phyloP scores from a whole-genome alignment of 64 coral and sea anemone genomes.

The Montipora capricornis region DNA sequence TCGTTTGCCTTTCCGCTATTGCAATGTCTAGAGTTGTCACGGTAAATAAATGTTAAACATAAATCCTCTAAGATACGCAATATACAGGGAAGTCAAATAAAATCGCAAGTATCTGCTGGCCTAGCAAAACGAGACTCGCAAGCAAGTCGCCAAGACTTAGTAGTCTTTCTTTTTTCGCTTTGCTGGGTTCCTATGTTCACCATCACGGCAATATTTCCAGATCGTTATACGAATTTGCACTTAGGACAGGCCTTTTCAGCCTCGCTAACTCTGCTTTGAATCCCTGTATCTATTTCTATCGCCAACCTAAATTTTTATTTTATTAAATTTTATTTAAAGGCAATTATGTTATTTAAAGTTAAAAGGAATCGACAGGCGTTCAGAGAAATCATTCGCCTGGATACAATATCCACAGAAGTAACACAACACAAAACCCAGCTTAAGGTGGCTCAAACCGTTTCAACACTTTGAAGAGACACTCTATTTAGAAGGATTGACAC shows the following conservation, averaged over 20 bases:
- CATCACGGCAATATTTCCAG: background rate
- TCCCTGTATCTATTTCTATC: slow-evolving; percentile 19
- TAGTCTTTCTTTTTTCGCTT: slow-evolving; percentile 2
- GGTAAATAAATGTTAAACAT: background rate
- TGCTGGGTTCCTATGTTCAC: slow-evolving; percentile 3
- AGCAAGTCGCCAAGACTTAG: slow-evolving; percentile 18
- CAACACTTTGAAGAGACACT: too few species aligned
- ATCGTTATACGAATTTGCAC: background rate
- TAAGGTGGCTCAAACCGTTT: too few species aligned
- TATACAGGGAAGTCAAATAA: background rate
- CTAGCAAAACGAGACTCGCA: background rate
- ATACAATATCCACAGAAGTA: background rate
- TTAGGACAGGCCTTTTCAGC: background rate
- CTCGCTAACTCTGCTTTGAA: slow-evolving; percentile 20
- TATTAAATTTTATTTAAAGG: too few species aligned
- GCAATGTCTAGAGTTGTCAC: background rate
- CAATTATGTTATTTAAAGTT: too few species aligned
- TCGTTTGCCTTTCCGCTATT: background rate
- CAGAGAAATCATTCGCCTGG: background rate
- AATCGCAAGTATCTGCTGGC: background rate
- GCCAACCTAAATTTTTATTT: background rate
- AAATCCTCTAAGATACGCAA: background rate
- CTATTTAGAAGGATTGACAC: too few species aligned
- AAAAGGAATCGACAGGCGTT: background rate
- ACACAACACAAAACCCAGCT: background rate